A percentile compares a stretch with the other conserved stretches of the same genome.
phyloP scores from a whole-genome alignment of 2,888 invertebrate genomes.

The Corythucha ciliata region DNA sequence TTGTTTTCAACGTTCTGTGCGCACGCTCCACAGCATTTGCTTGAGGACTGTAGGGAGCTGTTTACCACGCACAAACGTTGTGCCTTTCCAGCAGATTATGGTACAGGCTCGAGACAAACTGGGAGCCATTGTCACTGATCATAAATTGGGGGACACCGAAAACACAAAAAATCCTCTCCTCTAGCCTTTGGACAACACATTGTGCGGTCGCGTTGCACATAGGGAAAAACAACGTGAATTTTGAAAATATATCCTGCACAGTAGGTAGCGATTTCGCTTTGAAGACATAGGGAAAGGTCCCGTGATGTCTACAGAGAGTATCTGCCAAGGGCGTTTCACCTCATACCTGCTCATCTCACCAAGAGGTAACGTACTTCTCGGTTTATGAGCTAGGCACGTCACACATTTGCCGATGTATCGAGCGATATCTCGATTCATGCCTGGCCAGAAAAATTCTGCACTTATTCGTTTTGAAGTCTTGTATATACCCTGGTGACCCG shows the following conservation, averaged over 20 bases:
- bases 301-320: conserved; percentile 26
- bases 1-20: conserved; percentile 33
- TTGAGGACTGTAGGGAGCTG: conserved; percentile 33
- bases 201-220: no score
- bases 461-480: conserved; percentile 17
- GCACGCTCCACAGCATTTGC: conserved; percentile 34
- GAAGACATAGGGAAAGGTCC: conserved; percentile 22
- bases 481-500: conserved; percentile 3
- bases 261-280: conserved; percentile 27
- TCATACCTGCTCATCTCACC: conserved; percentile 6
- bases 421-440: background rate
- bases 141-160: conserved; percentile 32
- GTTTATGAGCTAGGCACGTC: background rate
- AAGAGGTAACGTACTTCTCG: background rate
- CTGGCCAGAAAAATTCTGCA: conserved; percentile 1
- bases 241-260: conserved; percentile 35
- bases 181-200: no score
- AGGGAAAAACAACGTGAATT: conserved; percentile 33
- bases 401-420: background rate
- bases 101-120: conserved; percentile 28
- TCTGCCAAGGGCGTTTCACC: conserved; percentile 24
- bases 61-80: conserved; percentile 20
- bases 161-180: conserved; percentile 24
- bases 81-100: conserved; percentile 17
- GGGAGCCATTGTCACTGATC: conserved; percentile 34